phyloP scores from a whole-genome alignment of 2,888 invertebrate genomes.

The Molanna angustata region DNA sequence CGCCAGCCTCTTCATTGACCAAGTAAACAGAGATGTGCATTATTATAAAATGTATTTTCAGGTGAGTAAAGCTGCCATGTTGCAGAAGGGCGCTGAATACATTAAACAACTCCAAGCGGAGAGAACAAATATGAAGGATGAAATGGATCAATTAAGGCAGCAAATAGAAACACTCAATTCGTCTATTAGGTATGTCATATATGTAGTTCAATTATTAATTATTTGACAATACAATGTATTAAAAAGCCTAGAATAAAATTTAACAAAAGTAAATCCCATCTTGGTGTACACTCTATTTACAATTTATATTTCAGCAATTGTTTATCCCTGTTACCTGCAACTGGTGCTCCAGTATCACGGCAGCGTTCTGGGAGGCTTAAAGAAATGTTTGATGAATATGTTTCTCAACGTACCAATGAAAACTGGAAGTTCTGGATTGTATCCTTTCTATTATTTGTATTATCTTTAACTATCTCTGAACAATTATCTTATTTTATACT shows the following conservation, averaged over 20 bases:
- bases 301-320: conserved; percentile 84
- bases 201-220: no score
- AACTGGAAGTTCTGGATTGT: conserved; percentile 99
- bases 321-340: conserved; percentile 92
- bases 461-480: neutral
- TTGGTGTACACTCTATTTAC: no score
- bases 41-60: conserved; percentile 41
- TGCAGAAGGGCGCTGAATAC: conserved; percentile 95
- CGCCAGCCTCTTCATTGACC: no score
- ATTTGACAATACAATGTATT: no score
- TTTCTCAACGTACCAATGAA: conserved; percentile 77
- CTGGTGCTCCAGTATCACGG: conserved; percentile 90
- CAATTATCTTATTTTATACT: no score
- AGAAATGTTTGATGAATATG: conserved; percentile 92
- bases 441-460: conserved; percentile 66
- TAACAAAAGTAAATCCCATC: no score
- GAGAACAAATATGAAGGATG: conserved; percentile 81
- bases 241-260: no score
- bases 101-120: conserved; percentile 86
- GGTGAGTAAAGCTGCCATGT: conserved; percentile 94
- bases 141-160: conserved; percentile 81
- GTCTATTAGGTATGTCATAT: conserved; percentile 77
- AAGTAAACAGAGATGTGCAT: neutral
- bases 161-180: conserved; percentile 90
- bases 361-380: conserved; percentile 87